phyloP scores from a whole-genome alignment of 2,888 invertebrate species.

The Elysia crispata region DNA sequence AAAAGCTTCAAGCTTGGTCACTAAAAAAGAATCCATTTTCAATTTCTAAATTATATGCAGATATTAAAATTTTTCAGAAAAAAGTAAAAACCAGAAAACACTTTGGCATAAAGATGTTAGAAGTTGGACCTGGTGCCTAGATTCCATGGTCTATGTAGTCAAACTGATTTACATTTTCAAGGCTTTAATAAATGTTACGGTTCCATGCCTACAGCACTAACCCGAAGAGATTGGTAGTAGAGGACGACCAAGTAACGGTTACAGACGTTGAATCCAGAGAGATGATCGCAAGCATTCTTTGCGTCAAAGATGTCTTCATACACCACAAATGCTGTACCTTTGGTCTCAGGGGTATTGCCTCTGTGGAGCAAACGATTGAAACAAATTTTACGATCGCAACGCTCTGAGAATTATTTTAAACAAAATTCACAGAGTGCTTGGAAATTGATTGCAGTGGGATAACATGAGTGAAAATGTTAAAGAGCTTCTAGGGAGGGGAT shows the following conservation, averaged over 20 bases:
- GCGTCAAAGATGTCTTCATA: conserved; percentile 99
- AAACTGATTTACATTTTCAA: too few relatives aligned
- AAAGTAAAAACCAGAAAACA: too few relatives aligned
- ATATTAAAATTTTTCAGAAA: too few relatives aligned
- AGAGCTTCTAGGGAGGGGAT: not conserved
- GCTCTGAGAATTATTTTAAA: not conserved
- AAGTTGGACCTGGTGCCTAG: too few relatives aligned
- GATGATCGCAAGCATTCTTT: conserved; percentile 99
- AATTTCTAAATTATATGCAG: too few relatives aligned
- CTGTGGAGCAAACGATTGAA: conserved; percentile 79
- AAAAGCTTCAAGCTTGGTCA: too few relatives aligned
- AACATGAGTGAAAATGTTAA: not conserved
- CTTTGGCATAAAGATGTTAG: too few relatives aligned
- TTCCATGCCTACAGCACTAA: conserved; percentile 63
- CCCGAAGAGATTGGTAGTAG: conserved; percentile 89
- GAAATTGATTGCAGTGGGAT: not conserved
- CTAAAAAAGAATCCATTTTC: too few relatives aligned
- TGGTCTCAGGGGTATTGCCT: conserved; percentile 97
- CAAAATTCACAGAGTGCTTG: not conserved
- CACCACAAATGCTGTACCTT: conserved; percentile 99
- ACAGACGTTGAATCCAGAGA: conserved; percentile 99
- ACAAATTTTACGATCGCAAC: too few relatives aligned
- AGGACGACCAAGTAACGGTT: conserved; percentile 98
- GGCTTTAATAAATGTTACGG: too few relatives aligned
- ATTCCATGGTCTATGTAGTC: too few relatives aligned